Evolutionary conservation across 2,888 invertebrate species (phyloP).

Genomic region (Conchocele bisecta): DNA sequence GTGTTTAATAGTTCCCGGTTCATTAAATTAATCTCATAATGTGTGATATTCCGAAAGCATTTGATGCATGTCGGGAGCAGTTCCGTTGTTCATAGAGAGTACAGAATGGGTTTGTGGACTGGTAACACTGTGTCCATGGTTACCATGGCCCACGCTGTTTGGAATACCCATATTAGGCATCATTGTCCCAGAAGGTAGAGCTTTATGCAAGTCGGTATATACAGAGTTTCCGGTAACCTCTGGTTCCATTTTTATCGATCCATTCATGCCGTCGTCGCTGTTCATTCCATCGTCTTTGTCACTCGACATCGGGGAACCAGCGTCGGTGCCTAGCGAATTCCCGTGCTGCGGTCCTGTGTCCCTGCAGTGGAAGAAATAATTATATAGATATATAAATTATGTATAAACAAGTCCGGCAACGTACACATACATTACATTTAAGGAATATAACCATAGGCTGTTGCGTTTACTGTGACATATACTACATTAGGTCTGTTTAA

Average conservation of each 20-base stretch:
- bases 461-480: too few relatives aligned
- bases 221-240: conserved; percentile 62
- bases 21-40: conserved; percentile 60
- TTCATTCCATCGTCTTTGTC: conserved; percentile 77
- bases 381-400: too few relatives aligned
- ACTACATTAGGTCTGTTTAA: too few relatives aligned
- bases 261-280: conserved; percentile 72
- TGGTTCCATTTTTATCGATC: conserved; percentile 74
- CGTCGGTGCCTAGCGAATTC: not conserved
- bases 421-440: too few relatives aligned
- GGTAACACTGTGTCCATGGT: conserved; percentile 32
- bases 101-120: conserved; percentile 45
- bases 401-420: too few relatives aligned
- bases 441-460: too few relatives aligned
- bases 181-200: conserved; percentile 58
- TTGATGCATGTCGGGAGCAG: conserved; percentile 58
- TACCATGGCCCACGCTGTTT: conserved; percentile 26
- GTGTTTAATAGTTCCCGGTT: too few relatives aligned
- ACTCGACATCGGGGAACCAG: conserved; percentile 63
- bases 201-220: conserved; percentile 74
- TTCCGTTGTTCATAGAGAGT: conserved; percentile 59
- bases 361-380: conserved; percentile 7
- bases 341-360: not conserved
- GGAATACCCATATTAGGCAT: conserved; percentile 57
- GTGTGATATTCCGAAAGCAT: conserved; percentile 65